Evolutionary conservation across 2,888 invertebrate species (phyloP).

Genomic region (Gibbula magus): DNA sequence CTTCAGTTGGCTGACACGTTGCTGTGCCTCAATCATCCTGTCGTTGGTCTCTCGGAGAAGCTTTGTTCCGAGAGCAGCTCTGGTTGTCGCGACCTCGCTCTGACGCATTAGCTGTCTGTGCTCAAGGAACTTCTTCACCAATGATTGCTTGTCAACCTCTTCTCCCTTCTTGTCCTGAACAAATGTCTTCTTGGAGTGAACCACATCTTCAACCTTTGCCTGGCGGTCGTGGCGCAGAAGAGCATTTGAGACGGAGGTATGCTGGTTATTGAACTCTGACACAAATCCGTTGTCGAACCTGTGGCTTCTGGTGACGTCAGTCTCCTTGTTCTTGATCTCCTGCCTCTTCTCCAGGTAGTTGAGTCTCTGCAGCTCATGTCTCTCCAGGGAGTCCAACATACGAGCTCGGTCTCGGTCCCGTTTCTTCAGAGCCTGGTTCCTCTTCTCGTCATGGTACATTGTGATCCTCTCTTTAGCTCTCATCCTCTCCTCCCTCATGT

Average conservation of each 20-base stretch:
- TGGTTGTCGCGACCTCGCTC: slow-evolving; percentile 68
- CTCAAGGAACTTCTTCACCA: slow-evolving; percentile 70
- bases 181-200: slow-evolving; percentile 46
- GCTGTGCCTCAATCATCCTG: slow-evolving; percentile 63
- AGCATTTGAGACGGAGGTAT: slow-evolving; percentile 73
- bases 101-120: slow-evolving; percentile 71
- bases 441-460: slow-evolving; percentile 65
- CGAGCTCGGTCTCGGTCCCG: slow-evolving; percentile 61
- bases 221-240: slow-evolving; percentile 71
- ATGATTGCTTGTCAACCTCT: slow-evolving; percentile 66
- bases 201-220: slow-evolving; percentile 60
- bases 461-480: slow-evolving; percentile 66
- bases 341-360: slow-evolving; percentile 62
- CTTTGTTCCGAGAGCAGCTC: slow-evolving; percentile 66
- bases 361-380: slow-evolving; percentile 59
- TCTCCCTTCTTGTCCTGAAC: slow-evolving; percentile 50
- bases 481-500: slow-evolving; percentile 65
- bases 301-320: slow-evolving; percentile 51
- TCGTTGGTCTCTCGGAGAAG: slow-evolving; percentile 72
- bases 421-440: slow-evolving; percentile 57
- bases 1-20: slow-evolving; percentile 67
- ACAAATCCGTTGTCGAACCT: slow-evolving; percentile 67
- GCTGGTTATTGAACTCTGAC: slow-evolving; percentile 71
- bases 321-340: slow-evolving; percentile 56
- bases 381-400: slow-evolving; percentile 62